Evolutionary conservation across 2,888 invertebrate species (phyloP).

Genomic region (Agrilus biguttatus): DNA sequence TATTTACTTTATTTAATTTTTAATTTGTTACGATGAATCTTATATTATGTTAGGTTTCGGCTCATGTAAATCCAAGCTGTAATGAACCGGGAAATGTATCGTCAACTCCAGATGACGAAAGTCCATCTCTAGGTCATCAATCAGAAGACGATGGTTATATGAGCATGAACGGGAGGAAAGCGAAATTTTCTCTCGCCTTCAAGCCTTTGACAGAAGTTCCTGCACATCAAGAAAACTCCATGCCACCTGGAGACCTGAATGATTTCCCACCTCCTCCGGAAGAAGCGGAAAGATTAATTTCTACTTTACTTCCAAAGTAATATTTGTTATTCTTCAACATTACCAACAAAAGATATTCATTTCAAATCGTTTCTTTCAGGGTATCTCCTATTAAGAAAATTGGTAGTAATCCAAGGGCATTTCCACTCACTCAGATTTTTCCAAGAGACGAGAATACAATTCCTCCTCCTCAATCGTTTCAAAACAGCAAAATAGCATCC

Average conservation of each 20-base stretch:
- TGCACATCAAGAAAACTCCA: conserved; percentile 30
- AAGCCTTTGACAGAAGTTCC: conserved; percentile 44
- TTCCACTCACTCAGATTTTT: conserved; percentile 20
- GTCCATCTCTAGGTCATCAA: conserved; percentile 68
- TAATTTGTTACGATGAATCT: neutral
- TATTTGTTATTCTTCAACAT: conserved; percentile 7
- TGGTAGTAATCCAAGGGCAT: conserved; percentile 24
- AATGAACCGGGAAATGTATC: conserved; percentile 28
- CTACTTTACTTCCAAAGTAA: conserved; percentile 61
- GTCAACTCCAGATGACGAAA: conserved; percentile 46
- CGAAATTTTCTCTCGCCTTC: conserved; percentile 58
- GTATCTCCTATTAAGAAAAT: conserved; percentile 55
- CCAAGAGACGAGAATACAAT: conserved; percentile 23
- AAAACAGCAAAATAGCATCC: conserved; percentile 17
- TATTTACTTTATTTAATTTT: neutral
- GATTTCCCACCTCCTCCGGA: conserved; percentile 62
- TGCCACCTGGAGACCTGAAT: conserved; percentile 28
- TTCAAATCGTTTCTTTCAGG: conserved; percentile 25
- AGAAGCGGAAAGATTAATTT: conserved; percentile 62
- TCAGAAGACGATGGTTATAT: conserved; percentile 86
- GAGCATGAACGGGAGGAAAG: conserved; percentile 80
- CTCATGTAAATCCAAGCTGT: neutral
- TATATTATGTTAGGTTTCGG: neutral
- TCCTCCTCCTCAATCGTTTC: conserved; percentile 30
- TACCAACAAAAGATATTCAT: neutral